Conservation (phyloP, 2,888 invertebrate genomes). For the Agrochola lota region DNA sequence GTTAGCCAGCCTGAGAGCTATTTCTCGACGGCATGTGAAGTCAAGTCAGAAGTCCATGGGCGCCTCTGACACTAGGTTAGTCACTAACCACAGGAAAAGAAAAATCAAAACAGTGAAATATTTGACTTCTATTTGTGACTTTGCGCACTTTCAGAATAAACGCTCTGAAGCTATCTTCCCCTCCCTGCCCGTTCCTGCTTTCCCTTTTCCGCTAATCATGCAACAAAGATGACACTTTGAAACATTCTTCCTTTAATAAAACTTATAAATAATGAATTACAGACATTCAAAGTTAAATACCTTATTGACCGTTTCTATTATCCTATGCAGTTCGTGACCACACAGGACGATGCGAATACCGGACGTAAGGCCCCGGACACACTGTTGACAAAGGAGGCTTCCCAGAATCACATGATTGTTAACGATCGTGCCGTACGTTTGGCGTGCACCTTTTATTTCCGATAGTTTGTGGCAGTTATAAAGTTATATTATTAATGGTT, state of each 20-base stretch:
- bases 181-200: too few species aligned
- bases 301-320: conserved; percentile 27
- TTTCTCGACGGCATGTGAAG: too few species aligned
- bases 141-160: too few species aligned
- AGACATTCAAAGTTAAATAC: conserved; percentile 26
- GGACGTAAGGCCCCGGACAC: conserved; percentile 55
- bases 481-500: not conserved
- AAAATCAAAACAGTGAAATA: too few species aligned
- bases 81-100: too few species aligned
- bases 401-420: conserved; percentile 58
- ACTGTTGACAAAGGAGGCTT: conserved; percentile 59
- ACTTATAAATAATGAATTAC: conserved; percentile 46
- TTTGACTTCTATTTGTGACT: too few species aligned
- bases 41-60: too few species aligned
- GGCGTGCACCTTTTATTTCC: conserved; percentile 55
- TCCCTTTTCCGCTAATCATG: too few species aligned
- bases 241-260: conserved; percentile 17
- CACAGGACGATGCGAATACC: conserved; percentile 56
- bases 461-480: conserved; percentile 22
- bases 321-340: conserved; percentile 56
- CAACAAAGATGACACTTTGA: not conserved
- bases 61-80: too few species aligned
- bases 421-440: conserved; percentile 56
- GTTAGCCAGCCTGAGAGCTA: too few species aligned
- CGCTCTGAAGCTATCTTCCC: too few species aligned